phyloP scores from a whole-genome alignment of 2,113 vertebrate species.

The Ictalurus furcatus region DNA sequence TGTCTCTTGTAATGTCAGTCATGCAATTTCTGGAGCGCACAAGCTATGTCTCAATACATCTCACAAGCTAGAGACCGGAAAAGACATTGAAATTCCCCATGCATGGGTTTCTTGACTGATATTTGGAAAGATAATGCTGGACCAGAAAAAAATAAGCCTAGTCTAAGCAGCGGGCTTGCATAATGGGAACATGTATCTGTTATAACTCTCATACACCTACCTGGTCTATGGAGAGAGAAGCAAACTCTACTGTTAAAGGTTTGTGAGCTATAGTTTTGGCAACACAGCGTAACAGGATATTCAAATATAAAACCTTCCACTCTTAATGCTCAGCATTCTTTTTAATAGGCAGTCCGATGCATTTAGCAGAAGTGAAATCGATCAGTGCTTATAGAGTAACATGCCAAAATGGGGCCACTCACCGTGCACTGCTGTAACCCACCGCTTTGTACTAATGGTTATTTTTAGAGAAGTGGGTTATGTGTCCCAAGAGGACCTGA shows the following conservation, averaged over 20 bases:
- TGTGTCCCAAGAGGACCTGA: slow-evolving; percentile 51
- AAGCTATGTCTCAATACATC: neutral
- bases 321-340: slow-evolving; percentile 29
- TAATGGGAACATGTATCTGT: slow-evolving; percentile 15
- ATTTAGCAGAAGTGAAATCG: slow-evolving; percentile 44
- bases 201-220: slow-evolving; percentile 18
- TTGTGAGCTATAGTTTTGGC: slow-evolving; percentile 33
- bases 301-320: slow-evolving; percentile 31
- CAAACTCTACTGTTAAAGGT: slow-evolving; percentile 11
- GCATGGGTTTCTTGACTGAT: slow-evolving; percentile 6
- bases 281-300: slow-evolving; percentile 32
- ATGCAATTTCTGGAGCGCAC: neutral
- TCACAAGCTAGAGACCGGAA: slow-evolving; percentile 17
- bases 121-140: slow-evolving; percentile 16
- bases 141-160: slow-evolving; percentile 17
- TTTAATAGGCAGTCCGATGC: slow-evolving; percentile 30
- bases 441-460: slow-evolving; percentile 46
- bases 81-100: slow-evolving; percentile 18
- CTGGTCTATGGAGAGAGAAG: slow-evolving; percentile 25
- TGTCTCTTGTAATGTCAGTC: slow-evolving; percentile 19
- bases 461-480: slow-evolving; percentile 60
- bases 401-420: slow-evolving; percentile 41
- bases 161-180: neutral
- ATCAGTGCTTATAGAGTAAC: slow-evolving; percentile 36
- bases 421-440: slow-evolving; percentile 29